Percentiles rank a stretch among this genome's conserved stretches.
Conservation (phyloP, 2,113 vertebrate genomes). For the Rhinogobius similis region DNA sequence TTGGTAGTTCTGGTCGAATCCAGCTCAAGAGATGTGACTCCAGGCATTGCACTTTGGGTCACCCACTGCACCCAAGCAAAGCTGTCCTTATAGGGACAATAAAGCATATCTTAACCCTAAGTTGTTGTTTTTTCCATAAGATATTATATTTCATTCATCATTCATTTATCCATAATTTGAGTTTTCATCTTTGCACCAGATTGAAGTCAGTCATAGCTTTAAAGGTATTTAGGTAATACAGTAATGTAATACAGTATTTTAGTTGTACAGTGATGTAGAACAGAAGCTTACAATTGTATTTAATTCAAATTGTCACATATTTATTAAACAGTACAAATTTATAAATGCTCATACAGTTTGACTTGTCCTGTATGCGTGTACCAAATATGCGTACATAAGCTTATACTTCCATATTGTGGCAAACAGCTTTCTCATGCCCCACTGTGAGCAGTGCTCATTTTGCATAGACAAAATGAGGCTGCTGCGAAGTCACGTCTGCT, state of each 20-base stretch:
- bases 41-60: too few relatives aligned
- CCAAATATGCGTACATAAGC: neutral
- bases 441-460: constrained; percentile 35
- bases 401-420: neutral
- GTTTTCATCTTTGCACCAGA: neutral
- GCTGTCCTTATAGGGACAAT: too few relatives aligned
- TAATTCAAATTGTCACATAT: too few relatives aligned
- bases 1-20: too few relatives aligned
- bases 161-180: too few relatives aligned
- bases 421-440: constrained; percentile 21
- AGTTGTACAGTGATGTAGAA: too few relatives aligned
- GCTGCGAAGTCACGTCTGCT: constrained; percentile 40
- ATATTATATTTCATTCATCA: too few relatives aligned
- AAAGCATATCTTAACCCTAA: too few relatives aligned
- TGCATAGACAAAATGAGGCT: constrained; percentile 29
- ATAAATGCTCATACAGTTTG: neutral
- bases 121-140: too few relatives aligned
- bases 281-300: neutral
- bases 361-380: neutral
- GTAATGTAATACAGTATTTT: too few relatives aligned
- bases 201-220: neutral
- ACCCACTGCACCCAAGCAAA: too few relatives aligned
- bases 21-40: too few relatives aligned
- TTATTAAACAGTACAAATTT: neutral
- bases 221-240: neutral